A percentile compares a stretch with the other conserved stretches of the same genome.
phyloP scores from a whole-genome alignment of 2,797 vertebrate genomes.

The Periparus ater region DNA sequence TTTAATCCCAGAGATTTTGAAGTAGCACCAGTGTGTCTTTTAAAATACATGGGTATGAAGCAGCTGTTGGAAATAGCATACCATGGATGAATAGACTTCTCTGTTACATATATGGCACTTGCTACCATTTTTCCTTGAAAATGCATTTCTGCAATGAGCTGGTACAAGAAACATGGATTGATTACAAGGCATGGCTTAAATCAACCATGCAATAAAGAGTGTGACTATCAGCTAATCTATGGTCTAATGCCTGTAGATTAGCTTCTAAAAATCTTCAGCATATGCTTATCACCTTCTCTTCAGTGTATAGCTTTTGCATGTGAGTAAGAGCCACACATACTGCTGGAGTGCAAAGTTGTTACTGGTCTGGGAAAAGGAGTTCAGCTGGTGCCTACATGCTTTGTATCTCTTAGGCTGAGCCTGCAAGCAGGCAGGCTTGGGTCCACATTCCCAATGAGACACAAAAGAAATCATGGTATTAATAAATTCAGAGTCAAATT shows the following conservation, averaged over 20 bases:
- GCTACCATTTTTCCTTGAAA: neutral
- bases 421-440: neutral
- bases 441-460: neutral
- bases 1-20: slow-evolving; percentile 58
- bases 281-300: neutral
- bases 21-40: neutral
- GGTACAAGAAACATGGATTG: neutral
- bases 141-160: neutral
- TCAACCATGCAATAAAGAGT: neutral
- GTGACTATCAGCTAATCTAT: too few species aligned
- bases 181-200: neutral
- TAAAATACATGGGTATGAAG: slow-evolving; percentile 7
- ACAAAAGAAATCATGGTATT: accelerated
- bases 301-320: neutral
- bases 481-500: neutral
- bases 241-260: neutral
- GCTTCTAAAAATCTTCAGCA: neutral
- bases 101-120: neutral
- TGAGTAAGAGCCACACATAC: neutral
- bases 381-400: neutral
- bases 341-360: neutral
- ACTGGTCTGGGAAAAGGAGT: neutral
- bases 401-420: neutral
- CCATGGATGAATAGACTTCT: neutral
- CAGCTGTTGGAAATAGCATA: slow-evolving; percentile 49